These are phyloP conservation scores for Thamnaconus septentrionalis DNA, from an alignment of 2,113 vertebrate genomes.

Conservation along the genomic window DNA sequence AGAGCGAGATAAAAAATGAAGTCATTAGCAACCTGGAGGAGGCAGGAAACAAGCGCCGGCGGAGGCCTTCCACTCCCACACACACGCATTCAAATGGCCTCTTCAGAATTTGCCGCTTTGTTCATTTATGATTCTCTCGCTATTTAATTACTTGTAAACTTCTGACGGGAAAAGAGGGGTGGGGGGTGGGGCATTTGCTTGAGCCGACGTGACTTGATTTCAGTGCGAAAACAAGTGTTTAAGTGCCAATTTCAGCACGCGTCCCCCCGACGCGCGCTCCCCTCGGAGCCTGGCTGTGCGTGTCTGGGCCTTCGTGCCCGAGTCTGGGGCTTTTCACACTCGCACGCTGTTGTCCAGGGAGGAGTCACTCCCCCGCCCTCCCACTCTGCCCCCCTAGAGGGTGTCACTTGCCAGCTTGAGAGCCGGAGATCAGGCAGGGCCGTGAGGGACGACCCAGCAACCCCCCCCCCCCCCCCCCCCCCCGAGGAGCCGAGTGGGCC, in stretches of 20 bases:
- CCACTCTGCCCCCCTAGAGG: slow-evolving; percentile 23
- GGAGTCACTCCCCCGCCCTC: neutral
- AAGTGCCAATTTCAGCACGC: slow-evolving; percentile 16
- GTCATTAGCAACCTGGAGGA: slow-evolving; percentile 42
- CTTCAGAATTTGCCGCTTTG: slow-evolving; percentile 6
- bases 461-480: slow-evolving; percentile 1
- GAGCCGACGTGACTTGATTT: slow-evolving; percentile 21
- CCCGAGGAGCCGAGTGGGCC: slow-evolving; percentile 52
- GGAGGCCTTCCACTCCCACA: slow-evolving; percentile 15
- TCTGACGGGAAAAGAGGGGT: slow-evolving; percentile 16
- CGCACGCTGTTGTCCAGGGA: neutral
- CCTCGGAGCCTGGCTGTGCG: slow-evolving; percentile 13
- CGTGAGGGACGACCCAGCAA: slow-evolving; percentile 15
- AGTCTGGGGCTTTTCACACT: slow-evolving; percentile 57
- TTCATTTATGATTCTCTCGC: slow-evolving; percentile 35
- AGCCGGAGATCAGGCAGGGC: slow-evolving; percentile 34
- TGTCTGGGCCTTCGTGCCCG: slow-evolving; percentile 32
- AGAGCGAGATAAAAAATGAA: neutral
- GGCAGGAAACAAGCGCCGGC: slow-evolving; percentile 27
- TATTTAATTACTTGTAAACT: slow-evolving; percentile 37
- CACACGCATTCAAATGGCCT: slow-evolving; percentile 22
- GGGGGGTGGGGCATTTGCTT: slow-evolving; percentile 18
- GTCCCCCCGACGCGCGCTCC: no score
- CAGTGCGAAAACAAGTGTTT: slow-evolving; percentile 31
- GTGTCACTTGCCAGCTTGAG: slow-evolving; percentile 58